These are phyloP conservation scores for Eurosta solidaginis DNA, from an alignment of 1,140 invertebrate species.

Conservation along the genomic window DNA sequence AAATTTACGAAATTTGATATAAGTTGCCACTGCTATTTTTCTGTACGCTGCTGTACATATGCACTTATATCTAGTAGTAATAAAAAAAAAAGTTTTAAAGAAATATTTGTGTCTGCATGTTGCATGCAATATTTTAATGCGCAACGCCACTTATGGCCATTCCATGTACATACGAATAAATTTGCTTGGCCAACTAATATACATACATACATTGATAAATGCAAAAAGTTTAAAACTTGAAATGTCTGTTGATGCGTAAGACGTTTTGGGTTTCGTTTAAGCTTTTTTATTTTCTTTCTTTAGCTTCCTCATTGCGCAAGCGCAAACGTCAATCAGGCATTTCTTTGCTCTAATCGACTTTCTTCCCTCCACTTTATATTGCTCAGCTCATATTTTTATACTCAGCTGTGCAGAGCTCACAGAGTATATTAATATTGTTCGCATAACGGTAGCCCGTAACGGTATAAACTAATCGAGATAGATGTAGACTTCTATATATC, in stretches of 20 bases:
- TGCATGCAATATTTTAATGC: conserved; percentile 2
- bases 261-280: not conserved
- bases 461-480: too few species aligned
- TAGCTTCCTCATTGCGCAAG: conserved; percentile 24
- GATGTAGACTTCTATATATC: too few species aligned
- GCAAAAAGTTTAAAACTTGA: not conserved
- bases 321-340: not conserved
- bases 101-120: not conserved
- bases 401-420: too few species aligned
- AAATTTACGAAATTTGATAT: too few species aligned
- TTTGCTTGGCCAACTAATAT: not conserved
- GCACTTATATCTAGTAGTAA: too few species aligned
- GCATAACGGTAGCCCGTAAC: too few species aligned
- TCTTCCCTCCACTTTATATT: not conserved
- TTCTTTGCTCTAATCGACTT: not conserved
- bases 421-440: too few species aligned
- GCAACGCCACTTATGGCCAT: not conserved
- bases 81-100: too few species aligned
- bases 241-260: not conserved
- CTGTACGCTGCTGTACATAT: too few species aligned
- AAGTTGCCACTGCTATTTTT: too few species aligned
- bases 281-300: not conserved
- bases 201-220: not conserved
- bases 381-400: too few species aligned
- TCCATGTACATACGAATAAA: not conserved